These are phyloP conservation scores for Ernsta delagoae DNA, from an alignment of 2,888 invertebrate species.

Conservation along the genomic window DNA sequence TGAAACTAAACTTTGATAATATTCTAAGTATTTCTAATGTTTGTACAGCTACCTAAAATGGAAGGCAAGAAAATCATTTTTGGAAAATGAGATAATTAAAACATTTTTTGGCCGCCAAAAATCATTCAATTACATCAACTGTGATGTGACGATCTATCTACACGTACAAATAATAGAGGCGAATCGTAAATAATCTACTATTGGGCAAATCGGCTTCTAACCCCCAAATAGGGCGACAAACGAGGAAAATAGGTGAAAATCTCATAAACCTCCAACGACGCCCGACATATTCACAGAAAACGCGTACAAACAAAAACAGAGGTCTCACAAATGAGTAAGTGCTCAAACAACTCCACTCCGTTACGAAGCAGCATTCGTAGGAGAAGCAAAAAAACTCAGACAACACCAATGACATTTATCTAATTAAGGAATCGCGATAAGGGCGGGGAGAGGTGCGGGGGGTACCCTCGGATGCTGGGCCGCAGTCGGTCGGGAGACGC, in stretches of 20 bases:
- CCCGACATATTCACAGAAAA: conserved; percentile 49
- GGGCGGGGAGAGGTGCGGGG: conserved; percentile 50
- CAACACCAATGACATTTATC: conserved; percentile 82
- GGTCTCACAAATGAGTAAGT: conserved; percentile 42
- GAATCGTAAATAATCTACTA: conserved; percentile 8
- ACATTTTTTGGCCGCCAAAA: no score
- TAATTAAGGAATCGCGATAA: conserved; percentile 82
- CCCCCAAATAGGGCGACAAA: conserved; percentile 8
- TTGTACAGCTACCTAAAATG: no score
- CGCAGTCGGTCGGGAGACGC: conserved; percentile 61
- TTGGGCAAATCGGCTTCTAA: conserved; percentile 10
- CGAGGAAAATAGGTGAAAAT: conserved; percentile 34
- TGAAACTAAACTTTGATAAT: no score
- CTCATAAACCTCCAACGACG: conserved; percentile 52
- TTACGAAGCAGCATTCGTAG: conserved; percentile 60
- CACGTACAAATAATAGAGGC: no score
- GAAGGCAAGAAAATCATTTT: no score
- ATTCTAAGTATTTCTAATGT: no score
- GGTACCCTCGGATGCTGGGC: conserved; percentile 58
- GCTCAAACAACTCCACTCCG: conserved; percentile 53
- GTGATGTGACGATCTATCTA: no score
- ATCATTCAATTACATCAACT: neutral
- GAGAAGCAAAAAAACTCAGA: conserved; percentile 63
- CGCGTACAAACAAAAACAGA: conserved; percentile 33
- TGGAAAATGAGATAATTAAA: no score